Evolutionary conservation across 2,113 vertebrate species (phyloP), one percentile per base, ranked within the genome.

Genomic region (Peucedramus taeniatus): DNA sequence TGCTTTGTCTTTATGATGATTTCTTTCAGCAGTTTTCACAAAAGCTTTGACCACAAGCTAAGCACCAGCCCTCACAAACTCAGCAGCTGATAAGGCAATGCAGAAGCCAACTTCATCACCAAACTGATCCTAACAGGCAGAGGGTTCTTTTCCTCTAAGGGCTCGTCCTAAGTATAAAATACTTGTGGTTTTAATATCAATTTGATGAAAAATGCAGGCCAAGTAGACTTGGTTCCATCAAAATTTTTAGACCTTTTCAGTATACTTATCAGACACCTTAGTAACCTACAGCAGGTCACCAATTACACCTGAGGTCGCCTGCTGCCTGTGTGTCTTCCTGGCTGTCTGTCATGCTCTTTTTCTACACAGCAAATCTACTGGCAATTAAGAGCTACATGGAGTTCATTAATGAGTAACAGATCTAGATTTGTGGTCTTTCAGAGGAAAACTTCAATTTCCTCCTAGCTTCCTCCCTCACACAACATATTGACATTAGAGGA

Each of bases 391-490:
- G 30, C 37, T 82, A 35, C 56, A 42, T n/a, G 23, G 56, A 72
- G 19, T 81, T 96, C 56, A 72, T 97, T 95, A 97, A 97, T 96
- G 12, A 97, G 59, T 97, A 96, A 97, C 93, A 78, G 93, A 87
- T 64, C 17, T 76, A 71, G 83, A 96, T 96, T 96, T 96, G 96
- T 93, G 79, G 87, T 87, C 82, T 66, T 90, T 57, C 57, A 90
- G 65, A 66, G 68, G 87, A 93, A 92, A 95, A 87, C 51, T 93
- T 96, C 94, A 96, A 94, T 97, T 97, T 97, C 96, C 96, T 94
- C 50, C 51, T 51, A 24, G 16, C 78, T 96, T 95, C 75, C 78
- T 93, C 45, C 28, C 49, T 94, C 72, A 84, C 39, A 71, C 28
- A 49, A 4, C 35, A 54, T 94, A 91, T 84, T 95, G 90, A 96